phyloP scores from a whole-genome alignment of 2,113 vertebrate species.

The Scomber colias region DNA sequence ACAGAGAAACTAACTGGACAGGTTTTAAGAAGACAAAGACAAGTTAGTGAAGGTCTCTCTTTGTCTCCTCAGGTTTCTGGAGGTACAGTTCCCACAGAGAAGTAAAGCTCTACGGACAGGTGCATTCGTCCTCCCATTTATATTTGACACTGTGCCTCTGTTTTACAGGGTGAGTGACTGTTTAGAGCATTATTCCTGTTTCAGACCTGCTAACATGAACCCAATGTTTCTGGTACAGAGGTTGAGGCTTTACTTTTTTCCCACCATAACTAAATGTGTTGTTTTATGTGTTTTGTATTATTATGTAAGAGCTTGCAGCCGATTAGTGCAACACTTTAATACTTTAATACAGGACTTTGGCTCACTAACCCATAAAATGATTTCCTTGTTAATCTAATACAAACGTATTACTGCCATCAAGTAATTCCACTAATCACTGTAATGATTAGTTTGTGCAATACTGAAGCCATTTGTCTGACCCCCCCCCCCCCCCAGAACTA shows the following conservation, averaged over 20 bases:
- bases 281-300: neutral
- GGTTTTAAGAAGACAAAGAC: too few relatives aligned
- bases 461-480: neutral
- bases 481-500: neutral
- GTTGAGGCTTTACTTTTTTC: neutral
- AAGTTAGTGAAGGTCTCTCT: neutral
- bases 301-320: constrained; percentile 14
- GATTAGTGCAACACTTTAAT: constrained; percentile 35
- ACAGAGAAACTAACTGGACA: neutral
- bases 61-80: constrained; percentile 82
- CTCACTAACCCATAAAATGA: constrained; percentile 32
- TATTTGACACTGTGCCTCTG: constrained; percentile 88
- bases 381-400: constrained; percentile 21
- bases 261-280: neutral
- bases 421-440: constrained; percentile 13
- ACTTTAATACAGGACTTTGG: constrained; percentile 17
- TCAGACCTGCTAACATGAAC: too few relatives aligned
- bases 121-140: constrained; percentile 87
- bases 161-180: constrained; percentile 83
- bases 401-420: constrained; percentile 4
- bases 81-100: constrained; percentile 83
- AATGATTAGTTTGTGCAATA: constrained; percentile 9
- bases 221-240: too few relatives aligned
- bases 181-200: too few relatives aligned
- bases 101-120: constrained; percentile 84